Percentiles rank a stretch among this genome's conserved stretches.
phyloP scores from a whole-genome alignment of 2,888 invertebrate species.

The Barypeithes pellucidus region DNA sequence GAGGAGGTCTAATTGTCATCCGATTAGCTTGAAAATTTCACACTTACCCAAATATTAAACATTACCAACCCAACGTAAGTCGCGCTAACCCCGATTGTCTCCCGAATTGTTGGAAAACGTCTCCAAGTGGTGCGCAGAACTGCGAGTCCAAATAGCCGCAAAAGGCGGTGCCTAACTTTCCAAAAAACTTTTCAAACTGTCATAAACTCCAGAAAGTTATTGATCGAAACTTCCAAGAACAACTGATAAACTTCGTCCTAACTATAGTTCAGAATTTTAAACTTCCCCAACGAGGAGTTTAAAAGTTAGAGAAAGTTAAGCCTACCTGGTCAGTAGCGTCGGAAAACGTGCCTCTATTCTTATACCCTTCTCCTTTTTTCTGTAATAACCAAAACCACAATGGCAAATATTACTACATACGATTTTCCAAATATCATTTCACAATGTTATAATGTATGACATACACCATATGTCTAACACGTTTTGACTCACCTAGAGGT shows the following conservation, averaged over 20 bases:
- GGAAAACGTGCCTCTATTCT: conserved; percentile 3
- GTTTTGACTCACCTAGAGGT: conserved; percentile 53
- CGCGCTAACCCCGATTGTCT: conserved; percentile 58
- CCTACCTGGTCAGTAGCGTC: conserved; percentile 63
- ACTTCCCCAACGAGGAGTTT: conserved; percentile 53
- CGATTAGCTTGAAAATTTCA: conserved; percentile 24
- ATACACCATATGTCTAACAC: conserved; percentile 44
- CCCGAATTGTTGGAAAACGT: conserved; percentile 54
- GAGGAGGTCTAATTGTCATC: not conserved
- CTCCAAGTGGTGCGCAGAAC: conserved; percentile 64
- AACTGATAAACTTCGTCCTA: conserved; percentile 57
- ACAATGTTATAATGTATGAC: conserved; percentile 54
- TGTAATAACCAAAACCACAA: not conserved
- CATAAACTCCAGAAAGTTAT: conserved; percentile 66
- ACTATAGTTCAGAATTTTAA: conserved; percentile 54
- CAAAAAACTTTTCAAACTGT: conserved; percentile 69
- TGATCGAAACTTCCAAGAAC: conserved; percentile 57
- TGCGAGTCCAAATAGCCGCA: conserved; percentile 63
- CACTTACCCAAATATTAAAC: conserved; percentile 43
- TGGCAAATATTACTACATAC: not conserved
- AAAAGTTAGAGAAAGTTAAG: conserved; percentile 55
- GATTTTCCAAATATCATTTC: not conserved
- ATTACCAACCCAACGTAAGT: conserved; percentile 52
- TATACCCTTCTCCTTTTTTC: not conserved
- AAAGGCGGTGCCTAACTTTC: conserved; percentile 65